phyloP scores from a whole-genome alignment of 2,888 invertebrate species.

The Parasteatoda lunata region DNA sequence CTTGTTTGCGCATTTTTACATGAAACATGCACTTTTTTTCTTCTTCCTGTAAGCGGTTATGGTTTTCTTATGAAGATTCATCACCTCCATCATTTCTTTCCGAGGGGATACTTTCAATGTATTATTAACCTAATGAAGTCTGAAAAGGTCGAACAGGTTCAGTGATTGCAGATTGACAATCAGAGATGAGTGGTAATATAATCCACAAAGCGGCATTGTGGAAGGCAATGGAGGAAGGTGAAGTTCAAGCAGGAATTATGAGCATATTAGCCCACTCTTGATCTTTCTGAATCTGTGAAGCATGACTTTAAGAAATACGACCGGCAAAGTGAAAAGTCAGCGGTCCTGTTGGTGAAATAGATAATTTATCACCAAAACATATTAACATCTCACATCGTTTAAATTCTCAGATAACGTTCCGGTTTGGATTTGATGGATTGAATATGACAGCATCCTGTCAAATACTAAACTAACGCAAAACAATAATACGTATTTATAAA shows the following conservation, averaged over 20 bases:
- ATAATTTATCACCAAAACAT: background rate
- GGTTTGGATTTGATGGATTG: background rate
- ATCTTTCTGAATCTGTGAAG: background rate
- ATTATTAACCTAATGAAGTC: slow-evolving; percentile 25
- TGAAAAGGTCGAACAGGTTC: slow-evolving; percentile 21
- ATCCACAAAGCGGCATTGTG: slow-evolving; percentile 32
- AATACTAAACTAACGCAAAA: background rate
- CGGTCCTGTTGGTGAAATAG: background rate
- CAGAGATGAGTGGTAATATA: background rate
- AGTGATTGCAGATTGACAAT: slow-evolving; percentile 23
- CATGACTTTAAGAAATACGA: background rate
- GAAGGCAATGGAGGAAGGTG: no score
- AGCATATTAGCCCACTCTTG: no score
- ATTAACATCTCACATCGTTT: background rate
- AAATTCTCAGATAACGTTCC: background rate
- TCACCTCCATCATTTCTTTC: no score
- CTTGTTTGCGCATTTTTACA: no score
- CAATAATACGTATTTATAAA: no score
- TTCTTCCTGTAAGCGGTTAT: no score
- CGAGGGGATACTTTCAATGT: background rate
- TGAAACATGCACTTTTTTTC: no score
- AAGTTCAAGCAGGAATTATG: no score
- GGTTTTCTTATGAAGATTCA: no score
- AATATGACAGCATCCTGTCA: background rate
- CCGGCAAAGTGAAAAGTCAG: background rate